Evolutionary conservation across 2,113 vertebrate species (phyloP).

Genomic region (Triplophysa tibetana): DNA sequence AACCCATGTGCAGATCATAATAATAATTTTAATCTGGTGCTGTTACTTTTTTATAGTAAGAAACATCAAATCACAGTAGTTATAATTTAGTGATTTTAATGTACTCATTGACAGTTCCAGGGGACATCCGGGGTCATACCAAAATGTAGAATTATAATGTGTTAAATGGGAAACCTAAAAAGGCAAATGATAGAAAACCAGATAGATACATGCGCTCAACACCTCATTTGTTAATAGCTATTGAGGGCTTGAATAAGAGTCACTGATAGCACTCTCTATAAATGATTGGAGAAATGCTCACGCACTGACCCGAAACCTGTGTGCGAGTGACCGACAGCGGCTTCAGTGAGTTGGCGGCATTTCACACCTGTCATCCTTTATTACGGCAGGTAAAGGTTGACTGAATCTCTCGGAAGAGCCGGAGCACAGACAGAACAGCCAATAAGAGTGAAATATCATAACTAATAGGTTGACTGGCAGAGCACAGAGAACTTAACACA

Average conservation of each 20-base stretch:
- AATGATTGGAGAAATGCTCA: conserved; percentile 1
- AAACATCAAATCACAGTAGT: neutral
- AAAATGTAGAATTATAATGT: neutral
- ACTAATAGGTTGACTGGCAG: neutral
- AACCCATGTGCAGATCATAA: too few relatives aligned
- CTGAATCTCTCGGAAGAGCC: neutral
- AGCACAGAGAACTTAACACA: neutral
- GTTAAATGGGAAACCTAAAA: neutral
- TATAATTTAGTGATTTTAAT: neutral
- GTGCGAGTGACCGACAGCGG: conserved; percentile 37
- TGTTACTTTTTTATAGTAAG: neutral
- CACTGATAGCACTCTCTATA: conserved; percentile 2
- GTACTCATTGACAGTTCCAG: neutral
- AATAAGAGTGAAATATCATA: conserved; percentile 2
- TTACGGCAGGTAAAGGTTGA: conserved; percentile 34
- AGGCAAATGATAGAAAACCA: neutral
- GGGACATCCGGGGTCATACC: neutral
- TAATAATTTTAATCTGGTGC: too few relatives aligned
- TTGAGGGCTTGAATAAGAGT: conserved; percentile 9
- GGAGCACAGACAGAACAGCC: neutral
- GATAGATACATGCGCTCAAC: neutral
- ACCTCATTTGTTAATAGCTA: neutral
- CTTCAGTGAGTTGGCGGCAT: conserved; percentile 34
- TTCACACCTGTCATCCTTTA: conserved; percentile 49
- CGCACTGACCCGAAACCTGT: conserved; percentile 7